Evolutionary conservation across 92 coral and sea anemone species (phyloP).

Genomic region (Epizoanthus scotinus): DNA sequence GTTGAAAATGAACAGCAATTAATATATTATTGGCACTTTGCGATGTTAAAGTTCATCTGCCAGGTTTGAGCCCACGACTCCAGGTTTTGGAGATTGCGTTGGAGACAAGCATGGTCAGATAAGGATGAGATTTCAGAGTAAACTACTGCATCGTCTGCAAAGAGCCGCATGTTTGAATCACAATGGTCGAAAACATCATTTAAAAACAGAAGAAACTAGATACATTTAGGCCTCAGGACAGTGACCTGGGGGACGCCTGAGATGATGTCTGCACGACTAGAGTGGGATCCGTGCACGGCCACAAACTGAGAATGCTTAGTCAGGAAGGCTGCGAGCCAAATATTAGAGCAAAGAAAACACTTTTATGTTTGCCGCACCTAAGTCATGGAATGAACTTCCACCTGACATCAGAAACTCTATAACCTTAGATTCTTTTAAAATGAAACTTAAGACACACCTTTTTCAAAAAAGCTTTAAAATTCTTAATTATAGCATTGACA

Average conservation of each 20-base stretch:
- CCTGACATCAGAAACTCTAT: too few relatives aligned
- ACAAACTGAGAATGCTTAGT: not conserved
- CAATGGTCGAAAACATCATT: not conserved
- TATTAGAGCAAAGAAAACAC: too few relatives aligned
- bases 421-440: too few relatives aligned
- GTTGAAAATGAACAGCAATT: conserved; percentile 8
- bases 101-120: conserved; percentile 6
- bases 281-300: not conserved
- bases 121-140: conserved; percentile 3
- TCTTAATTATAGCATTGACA: too few relatives aligned
- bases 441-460: too few relatives aligned
- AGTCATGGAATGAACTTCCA: too few relatives aligned
- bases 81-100: not conserved
- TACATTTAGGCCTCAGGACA: conserved; percentile 16
- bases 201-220: not conserved
- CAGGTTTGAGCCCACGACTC: conserved; percentile 6
- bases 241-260: conserved; percentile 18
- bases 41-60: conserved; percentile 13
- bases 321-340: not conserved
- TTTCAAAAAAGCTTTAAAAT: too few relatives aligned
- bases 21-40: too few relatives aligned
- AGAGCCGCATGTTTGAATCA: conserved; percentile 7
- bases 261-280: not conserved
- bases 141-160: conserved; percentile 9
- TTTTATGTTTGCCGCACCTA: too few relatives aligned